phyloP scores from a whole-genome alignment of 2,797 vertebrate species.

The Denticeps clupeoides region DNA sequence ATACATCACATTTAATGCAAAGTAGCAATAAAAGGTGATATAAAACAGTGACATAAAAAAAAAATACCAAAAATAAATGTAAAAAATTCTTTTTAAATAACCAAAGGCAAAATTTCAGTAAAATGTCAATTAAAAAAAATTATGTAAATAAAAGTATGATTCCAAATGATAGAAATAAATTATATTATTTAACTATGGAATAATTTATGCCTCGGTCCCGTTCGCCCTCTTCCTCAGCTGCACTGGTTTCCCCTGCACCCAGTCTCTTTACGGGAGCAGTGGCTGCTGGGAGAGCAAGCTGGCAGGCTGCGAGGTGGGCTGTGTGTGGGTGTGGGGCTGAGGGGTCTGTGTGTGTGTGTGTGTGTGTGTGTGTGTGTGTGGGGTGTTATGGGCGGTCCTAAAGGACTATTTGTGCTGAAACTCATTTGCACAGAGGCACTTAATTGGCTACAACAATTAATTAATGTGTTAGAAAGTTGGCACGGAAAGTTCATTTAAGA shows the following conservation, averaged over 20 bases:
- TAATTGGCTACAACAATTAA: conserved; percentile 99
- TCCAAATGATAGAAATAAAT: no score
- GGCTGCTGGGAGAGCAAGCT: conserved; percentile 56
- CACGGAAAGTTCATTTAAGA: conserved; percentile 81
- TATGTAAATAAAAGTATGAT: no score
- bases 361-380: conserved; percentile 28
- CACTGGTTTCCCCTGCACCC: background rate
- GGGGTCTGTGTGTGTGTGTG: background rate
- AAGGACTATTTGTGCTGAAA: conserved; percentile 95
- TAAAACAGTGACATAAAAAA: no score
- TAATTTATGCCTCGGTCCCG: no score
- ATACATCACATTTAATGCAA: no score
- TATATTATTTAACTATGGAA: no score
- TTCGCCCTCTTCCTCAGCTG: conserved; percentile 30
- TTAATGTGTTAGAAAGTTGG: conserved; percentile 99
- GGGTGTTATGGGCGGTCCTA: conserved; percentile 61
- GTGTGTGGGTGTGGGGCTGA: conserved; percentile 4
- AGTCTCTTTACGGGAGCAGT: conserved; percentile 39
- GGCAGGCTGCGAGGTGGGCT: conserved; percentile 4
- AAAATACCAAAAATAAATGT: no score
- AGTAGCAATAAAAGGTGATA: no score
- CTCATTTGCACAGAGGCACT: conserved; percentile 97
- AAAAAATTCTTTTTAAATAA: no score
- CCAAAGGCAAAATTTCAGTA: no score
- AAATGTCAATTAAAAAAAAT: no score